Conservation (phyloP, 64 coral and sea anemone species). For the Stylophora pistillata region DNA sequence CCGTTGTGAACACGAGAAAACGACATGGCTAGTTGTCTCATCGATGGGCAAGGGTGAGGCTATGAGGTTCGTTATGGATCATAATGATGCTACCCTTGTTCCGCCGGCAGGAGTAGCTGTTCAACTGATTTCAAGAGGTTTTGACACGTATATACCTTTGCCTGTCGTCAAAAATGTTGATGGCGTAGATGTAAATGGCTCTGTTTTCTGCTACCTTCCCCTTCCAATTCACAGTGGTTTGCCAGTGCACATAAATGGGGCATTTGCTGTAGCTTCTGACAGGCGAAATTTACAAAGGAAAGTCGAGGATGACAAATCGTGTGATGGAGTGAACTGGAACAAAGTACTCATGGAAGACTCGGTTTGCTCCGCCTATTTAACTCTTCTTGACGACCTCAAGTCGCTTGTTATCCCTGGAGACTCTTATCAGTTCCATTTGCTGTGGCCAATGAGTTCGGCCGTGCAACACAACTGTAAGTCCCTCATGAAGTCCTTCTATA, state of each 20-base stretch:
- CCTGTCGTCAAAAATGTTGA: background rate
- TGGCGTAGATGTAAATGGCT: background rate
- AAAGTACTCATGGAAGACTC: slow-evolving; percentile 67
- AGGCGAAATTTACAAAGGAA: slow-evolving; percentile 57
- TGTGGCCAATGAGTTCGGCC: slow-evolving; percentile 65
- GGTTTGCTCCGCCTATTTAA: slow-evolving; percentile 56
- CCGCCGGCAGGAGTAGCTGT: slow-evolving; percentile 70
- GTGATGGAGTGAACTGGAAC: slow-evolving; percentile 79
- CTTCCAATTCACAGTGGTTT: slow-evolving; percentile 73
- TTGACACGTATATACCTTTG: background rate
- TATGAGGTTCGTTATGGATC: slow-evolving; percentile 4
- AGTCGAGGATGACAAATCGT: slow-evolving; percentile 68
- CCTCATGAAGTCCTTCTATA: slow-evolving; percentile 59
- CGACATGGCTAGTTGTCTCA: slow-evolving; percentile 67
- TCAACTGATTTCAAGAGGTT: slow-evolving; percentile 3
- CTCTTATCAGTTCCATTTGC: slow-evolving; percentile 49
- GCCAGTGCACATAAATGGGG: slow-evolving; percentile 78
- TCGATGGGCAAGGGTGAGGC: slow-evolving; percentile 40
- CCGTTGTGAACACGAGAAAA: background rate
- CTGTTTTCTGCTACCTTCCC: slow-evolving; percentile 74
- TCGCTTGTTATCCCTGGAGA: background rate
- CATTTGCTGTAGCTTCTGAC: slow-evolving; percentile 57
- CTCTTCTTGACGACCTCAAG: slow-evolving; percentile 52
- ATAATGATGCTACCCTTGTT: slow-evolving; percentile 28
- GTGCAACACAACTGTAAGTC: slow-evolving; percentile 34